Base-by-base conservation (phyloP, 2,113 vertebrate genomes). In the Ia io region DNA sequence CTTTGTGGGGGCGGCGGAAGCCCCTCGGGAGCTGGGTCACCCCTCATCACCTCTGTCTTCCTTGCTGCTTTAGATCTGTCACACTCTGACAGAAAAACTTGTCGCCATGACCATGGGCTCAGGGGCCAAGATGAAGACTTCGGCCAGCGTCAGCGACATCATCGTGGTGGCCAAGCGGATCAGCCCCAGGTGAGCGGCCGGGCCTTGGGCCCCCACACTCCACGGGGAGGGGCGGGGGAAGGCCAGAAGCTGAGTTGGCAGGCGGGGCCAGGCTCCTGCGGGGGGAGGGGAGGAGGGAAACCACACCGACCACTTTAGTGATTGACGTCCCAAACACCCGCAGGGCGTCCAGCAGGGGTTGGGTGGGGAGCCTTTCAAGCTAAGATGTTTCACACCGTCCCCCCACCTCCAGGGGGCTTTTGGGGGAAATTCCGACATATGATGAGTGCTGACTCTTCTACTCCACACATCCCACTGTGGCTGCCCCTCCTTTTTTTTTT, bases 91-190 rank as follows among this genome's bases (percentile, higher is more conserved):
- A 0, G 99, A 99, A 97, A 99, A 99, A 97, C 98, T 99, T 80
- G 99, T 99, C 92, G 99, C 99, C 91, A 98, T 99, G 99, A 99
- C 99, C 4, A 99, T 99, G 99, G 99, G 99, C 92, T 99, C 99
- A 0, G 99, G 99, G 0, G 97, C 99, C 88, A 99, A 99, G 32
- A 99, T 99, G 97, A 99, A 99, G 97, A 99, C 99, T 8, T 99
- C 99, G 0, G 98, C 99, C 90, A 99, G 99, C 95, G 98, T 99
- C 80, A 99, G 98, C 51, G 99, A 99, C 98, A 99, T 99, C 95
- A 99, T 99, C 10, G 98, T 99, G 14, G 99, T 99, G 93, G 99
- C 99, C 96, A 99, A 99, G 98, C 98, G 99, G 95, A 99, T 99
- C 98, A 99, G 99, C 98, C 99, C 99, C 44, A 99, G 99, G 99